phyloP scores from a whole-genome alignment of 2,888 invertebrate genomes.

The Machimus atricapillus region DNA sequence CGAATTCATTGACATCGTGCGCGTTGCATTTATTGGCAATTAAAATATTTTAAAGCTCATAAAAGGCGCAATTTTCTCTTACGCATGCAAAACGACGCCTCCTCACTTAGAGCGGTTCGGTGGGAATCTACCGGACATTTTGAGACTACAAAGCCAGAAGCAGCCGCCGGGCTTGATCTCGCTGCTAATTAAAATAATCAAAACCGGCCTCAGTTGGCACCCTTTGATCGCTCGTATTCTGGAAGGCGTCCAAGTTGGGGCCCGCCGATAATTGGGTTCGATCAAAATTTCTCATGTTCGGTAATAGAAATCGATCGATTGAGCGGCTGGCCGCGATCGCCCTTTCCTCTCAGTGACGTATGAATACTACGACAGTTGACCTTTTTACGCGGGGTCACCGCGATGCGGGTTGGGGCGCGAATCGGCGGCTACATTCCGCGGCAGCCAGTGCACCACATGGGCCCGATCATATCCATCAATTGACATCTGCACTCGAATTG shows the following conservation, averaged over 20 bases:
- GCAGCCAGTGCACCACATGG: neutral
- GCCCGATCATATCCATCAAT: slow-evolving; percentile 3
- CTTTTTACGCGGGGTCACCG: neutral
- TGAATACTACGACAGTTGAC: neutral
- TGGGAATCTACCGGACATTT: neutral
- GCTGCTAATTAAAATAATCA: neutral
- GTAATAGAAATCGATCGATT: neutral
- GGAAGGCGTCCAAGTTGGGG: neutral
- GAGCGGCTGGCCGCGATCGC: neutral
- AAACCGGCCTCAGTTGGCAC: neutral
- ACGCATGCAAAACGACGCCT: neutral
- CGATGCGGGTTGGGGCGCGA: neutral
- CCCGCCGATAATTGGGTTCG: neutral
- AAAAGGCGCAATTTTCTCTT: neutral
- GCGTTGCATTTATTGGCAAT: neutral
- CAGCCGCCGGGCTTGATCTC: neutral
- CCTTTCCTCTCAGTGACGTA: neutral
- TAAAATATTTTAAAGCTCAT: neutral
- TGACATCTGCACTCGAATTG: slow-evolving; percentile 23
- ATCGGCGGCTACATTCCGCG: neutral
- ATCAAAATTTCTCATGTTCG: neutral
- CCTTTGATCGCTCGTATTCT: neutral
- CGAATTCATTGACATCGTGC: neutral
- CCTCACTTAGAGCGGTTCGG: neutral
- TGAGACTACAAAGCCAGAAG: neutral